A percentile compares a stretch with the other conserved stretches of the same genome.
Evolutionary conservation across 2,113 vertebrate species (phyloP).

Genomic region (Vanacampus margaritifer): DNA sequence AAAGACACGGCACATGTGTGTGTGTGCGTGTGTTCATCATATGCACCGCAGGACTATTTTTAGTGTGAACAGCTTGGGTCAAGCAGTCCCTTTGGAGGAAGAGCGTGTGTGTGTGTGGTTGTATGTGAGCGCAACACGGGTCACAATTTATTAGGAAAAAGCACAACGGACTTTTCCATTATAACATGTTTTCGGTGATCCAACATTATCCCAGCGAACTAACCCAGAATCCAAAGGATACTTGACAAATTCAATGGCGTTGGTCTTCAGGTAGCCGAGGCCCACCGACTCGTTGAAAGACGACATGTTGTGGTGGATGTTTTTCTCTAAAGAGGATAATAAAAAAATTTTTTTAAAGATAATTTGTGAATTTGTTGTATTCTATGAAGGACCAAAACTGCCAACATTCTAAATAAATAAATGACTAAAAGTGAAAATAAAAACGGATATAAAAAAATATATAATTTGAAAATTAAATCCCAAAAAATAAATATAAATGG

Average conservation of each 20-base stretch:
- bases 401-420: too few species aligned
- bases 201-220: too few species aligned
- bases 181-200: too few species aligned
- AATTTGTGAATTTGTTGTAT: too few species aligned
- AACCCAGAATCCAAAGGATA: slow-evolving; percentile 81
- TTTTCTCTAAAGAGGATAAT: slow-evolving; percentile 75
- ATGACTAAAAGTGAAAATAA: too few species aligned
- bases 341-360: too few species aligned
- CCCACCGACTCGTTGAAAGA: slow-evolving; percentile 98
- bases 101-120: slow-evolving; percentile 7
- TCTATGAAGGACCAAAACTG: too few species aligned
- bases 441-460: too few species aligned
- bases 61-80: slow-evolving; percentile 66
- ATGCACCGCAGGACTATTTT: slow-evolving; percentile 59
- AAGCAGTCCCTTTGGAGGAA: slow-evolving; percentile 37
- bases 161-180: background rate
- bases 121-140: background rate
- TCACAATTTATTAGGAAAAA: background rate
- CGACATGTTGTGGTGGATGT: slow-evolving; percentile 98
- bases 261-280: slow-evolving; percentile 97
- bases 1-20: slow-evolving; percentile 16
- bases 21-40: slow-evolving; percentile 26
- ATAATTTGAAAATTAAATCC: too few species aligned
- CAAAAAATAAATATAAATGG: too few species aligned
- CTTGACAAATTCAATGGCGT: slow-evolving; percentile 97